Percentiles rank a stretch among this genome's conserved stretches.
phyloP scores from a whole-genome alignment of 2,888 invertebrate species.

The Onchidella celtica region DNA sequence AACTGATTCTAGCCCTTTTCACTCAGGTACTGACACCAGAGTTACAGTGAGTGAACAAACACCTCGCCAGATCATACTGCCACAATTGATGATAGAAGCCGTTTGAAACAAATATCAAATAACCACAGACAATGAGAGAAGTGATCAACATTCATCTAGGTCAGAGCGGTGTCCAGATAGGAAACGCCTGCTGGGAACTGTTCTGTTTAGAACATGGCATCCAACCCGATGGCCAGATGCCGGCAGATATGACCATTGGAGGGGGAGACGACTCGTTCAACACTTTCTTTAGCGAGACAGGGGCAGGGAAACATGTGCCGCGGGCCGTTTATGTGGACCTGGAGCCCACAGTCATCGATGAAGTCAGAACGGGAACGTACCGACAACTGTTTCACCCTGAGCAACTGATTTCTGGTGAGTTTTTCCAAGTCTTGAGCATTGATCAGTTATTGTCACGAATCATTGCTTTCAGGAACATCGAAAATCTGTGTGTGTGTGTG shows the following conservation, averaged over 20 bases:
- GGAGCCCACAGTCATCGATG: constrained; percentile 42
- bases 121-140: constrained; percentile 20
- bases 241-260: constrained; percentile 30
- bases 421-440: no score
- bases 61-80: no score
- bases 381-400: constrained; percentile 54
- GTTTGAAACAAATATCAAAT: no score
- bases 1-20: no score
- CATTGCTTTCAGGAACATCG: no score
- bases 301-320: constrained; percentile 41
- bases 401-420: constrained; percentile 49
- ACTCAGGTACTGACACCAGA: no score
- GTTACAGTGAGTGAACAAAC: no score
- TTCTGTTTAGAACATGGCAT: constrained; percentile 83
- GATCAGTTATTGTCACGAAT: no score
- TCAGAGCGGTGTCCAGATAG: constrained; percentile 81
- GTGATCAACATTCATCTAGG: constrained; percentile 34
- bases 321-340: constrained; percentile 30
- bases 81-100: no score
- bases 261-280: constrained; percentile 41
- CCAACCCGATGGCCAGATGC: constrained; percentile 45
- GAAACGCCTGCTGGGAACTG: constrained; percentile 83
- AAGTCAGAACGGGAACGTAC: constrained; percentile 51
- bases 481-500: no score
- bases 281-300: constrained; percentile 44